A percentile compares a stretch with the other conserved stretches of the same genome.
Conservation (phyloP, 2,113 vertebrate species). For the Nipponia nippon region DNA sequence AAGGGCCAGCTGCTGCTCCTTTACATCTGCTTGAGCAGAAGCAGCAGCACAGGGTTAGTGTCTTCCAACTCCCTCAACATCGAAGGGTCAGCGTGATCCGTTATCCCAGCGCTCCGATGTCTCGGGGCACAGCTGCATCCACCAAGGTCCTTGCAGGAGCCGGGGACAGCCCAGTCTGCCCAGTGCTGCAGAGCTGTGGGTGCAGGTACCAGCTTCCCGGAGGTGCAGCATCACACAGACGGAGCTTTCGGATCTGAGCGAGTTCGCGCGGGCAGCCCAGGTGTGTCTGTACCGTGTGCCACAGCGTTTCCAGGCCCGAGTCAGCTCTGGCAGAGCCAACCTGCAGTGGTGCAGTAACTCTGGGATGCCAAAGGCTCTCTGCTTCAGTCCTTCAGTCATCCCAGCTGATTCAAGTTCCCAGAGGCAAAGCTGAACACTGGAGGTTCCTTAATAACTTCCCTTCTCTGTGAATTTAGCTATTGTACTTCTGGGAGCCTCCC, state of each 20-base stretch:
- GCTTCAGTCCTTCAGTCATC: neutral
- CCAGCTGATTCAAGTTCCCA: neutral
- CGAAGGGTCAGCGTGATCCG: neutral
- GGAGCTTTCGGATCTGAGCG: neutral
- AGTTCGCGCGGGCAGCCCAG: neutral
- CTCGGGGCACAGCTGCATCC: neutral
- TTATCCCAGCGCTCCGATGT: neutral
- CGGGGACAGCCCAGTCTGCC: neutral
- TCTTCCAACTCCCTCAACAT: neutral
- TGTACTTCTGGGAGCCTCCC: constrained; percentile 6
- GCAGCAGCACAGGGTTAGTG: neutral
- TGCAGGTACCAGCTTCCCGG: neutral
- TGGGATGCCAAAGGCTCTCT: neutral
- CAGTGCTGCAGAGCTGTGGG: neutral
- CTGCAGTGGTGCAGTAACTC: neutral
- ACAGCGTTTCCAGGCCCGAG: neutral
- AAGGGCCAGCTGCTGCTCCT: constrained; percentile 7
- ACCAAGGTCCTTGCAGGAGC: neutral
- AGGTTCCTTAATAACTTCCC: constrained; percentile 24
- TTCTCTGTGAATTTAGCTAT: neutral
- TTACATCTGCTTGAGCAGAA: neutral
- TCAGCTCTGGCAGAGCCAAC: neutral
- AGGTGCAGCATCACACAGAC: neutral
- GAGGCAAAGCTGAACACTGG: neutral
- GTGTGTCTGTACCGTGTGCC: neutral